Base-by-base conservation (phyloP, 2,797 vertebrate species). In the Arvicola amphibius region DNA sequence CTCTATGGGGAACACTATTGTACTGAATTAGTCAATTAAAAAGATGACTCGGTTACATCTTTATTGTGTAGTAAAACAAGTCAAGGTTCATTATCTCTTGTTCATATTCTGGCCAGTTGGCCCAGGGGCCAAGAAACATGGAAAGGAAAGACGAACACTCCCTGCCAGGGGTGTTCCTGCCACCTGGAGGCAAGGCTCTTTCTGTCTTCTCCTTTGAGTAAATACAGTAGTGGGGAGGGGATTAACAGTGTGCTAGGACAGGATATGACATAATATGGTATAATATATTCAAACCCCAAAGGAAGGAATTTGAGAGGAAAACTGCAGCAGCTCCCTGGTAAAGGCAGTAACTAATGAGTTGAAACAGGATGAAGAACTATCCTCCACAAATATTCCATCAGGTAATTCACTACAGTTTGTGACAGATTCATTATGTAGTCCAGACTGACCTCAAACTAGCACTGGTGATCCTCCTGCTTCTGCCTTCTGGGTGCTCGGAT, bases 11-110 rank as follows among this genome's bases (percentile, higher is more conserved):
- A 80, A 79, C 17, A 25, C 84, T 43, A 13, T 77, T 37, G 81
- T n/a, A 93, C 56, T 88, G 63, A 92, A 48, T 79, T 6, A 94
- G 40, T 69, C 65, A 61, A 43, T 80, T n/a, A 87, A 90, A 93
- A 84, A 59, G 65, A 78, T 2, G 10, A 74, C 86, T 90, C 95
- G 25, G 59, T 63, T 67, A 56, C 27, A 88, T 85, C 25, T 94
- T 95, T 95, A 94, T 23, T 93, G 92, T 93, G 25, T 76, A 93
- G 37, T 63, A 91, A 95, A 96, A 95, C 48, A 96, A 94, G 89
- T 85, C 37, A 81, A 61, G 27, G 67, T 84, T 94, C 61, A 93
- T 80, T 94, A 37, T 95, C 34, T 80, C 40, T 61, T 73, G 67
- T 40, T 97, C 73, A 53, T 40, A 77, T 4, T 37, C 79, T 94